Percentiles rank a stretch among this genome's conserved stretches.
phyloP scores from a whole-genome alignment of 1,140 invertebrate genomes.

The Polypedilum pembai region DNA sequence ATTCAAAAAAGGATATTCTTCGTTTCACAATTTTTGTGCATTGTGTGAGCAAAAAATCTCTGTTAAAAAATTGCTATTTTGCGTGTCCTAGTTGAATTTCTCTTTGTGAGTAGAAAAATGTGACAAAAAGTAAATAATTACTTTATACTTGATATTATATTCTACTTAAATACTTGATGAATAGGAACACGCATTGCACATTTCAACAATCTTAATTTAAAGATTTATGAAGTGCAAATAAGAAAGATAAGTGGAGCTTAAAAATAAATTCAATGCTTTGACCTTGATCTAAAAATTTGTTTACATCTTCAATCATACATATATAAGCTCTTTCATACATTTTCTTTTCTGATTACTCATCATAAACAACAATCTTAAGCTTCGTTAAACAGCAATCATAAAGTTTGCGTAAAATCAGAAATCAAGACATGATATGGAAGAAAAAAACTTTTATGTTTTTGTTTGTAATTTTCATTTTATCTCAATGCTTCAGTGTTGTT shows the following conservation, averaged over 20 bases:
- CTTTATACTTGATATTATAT: background rate
- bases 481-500: too few species aligned
- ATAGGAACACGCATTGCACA: too few species aligned
- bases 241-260: background rate
- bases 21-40: background rate
- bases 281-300: background rate
- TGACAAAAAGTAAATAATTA: background rate
- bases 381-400: constrained; percentile 20
- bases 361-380: constrained; percentile 14
- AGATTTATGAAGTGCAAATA: background rate
- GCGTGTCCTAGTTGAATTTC: background rate
- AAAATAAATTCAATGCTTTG: background rate
- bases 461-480: background rate
- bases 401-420: background rate
- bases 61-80: background rate
- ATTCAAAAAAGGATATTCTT: background rate
- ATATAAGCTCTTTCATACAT: background rate
- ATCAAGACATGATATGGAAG: background rate
- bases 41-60: background rate
- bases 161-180: too few species aligned
- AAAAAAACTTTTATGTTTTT: constrained; percentile 11
- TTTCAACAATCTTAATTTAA: too few species aligned
- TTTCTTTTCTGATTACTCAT: constrained; percentile 24
- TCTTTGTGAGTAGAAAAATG: background rate
- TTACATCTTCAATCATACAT: background rate